Conservation (phyloP, 2,888 invertebrate genomes). For the Cheiracanthium punctorium region DNA sequence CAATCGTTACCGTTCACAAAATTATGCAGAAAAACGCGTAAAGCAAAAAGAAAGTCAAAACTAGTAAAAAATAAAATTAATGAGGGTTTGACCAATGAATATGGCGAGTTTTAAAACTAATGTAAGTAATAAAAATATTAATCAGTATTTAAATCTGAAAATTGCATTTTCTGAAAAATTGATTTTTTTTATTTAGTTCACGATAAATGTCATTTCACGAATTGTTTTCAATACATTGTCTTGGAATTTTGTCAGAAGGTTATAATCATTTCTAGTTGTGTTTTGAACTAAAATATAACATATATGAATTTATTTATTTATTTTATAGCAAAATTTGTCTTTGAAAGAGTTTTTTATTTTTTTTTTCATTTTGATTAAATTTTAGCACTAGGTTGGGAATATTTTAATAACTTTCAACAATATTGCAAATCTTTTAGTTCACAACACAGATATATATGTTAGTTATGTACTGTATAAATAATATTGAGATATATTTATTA, state of each 20-base stretch:
- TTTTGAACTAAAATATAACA: background rate
- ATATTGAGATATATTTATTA: background rate
- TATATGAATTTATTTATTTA: background rate
- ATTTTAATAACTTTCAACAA: background rate
- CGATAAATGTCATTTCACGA: background rate
- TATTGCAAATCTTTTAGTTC: background rate
- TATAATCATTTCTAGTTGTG: background rate
- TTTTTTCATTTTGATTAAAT: background rate
- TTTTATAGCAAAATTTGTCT: background rate
- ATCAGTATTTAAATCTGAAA: background rate
- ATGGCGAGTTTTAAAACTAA: background rate
- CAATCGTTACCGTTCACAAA: background rate
- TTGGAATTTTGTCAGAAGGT: background rate
- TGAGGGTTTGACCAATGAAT: background rate
- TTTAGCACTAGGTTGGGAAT: background rate
- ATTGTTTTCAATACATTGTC: background rate
- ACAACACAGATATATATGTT: background rate
- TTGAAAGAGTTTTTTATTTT: background rate
- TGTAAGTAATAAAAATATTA: background rate
- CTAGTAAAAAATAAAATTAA: background rate
- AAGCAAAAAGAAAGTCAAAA: slow-evolving; percentile 10
- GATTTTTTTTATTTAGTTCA: background rate
- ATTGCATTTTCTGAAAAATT: background rate
- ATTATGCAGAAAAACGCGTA: slow-evolving; percentile 6
- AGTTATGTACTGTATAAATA: background rate